Evolutionary conservation across 2,888 invertebrate genomes (phyloP).

Genomic region (Eupithecia vulgata): DNA sequence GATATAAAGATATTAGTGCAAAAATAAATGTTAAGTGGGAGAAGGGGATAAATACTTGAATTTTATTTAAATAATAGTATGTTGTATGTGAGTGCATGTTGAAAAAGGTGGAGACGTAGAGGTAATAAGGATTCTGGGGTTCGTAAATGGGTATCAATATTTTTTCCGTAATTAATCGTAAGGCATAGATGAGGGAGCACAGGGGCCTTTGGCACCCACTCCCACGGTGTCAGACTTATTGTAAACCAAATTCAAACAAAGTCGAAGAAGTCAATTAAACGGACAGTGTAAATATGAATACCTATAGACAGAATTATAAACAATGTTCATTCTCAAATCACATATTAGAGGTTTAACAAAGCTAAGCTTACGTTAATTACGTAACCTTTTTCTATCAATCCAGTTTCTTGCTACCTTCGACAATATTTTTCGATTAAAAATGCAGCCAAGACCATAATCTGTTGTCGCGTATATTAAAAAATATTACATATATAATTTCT

Average conservation of each 20-base stretch:
- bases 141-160: not conserved
- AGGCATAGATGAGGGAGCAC: not conserved
- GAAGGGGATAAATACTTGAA: not conserved
- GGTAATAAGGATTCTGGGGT: not conserved
- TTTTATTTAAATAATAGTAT: not conserved
- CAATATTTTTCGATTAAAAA: not conserved
- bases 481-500: not conserved
- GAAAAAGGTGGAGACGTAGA: not conserved
- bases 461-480: too few relatives aligned
- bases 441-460: not conserved
- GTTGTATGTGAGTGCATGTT: not conserved
- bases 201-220: too few relatives aligned
- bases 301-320: too few relatives aligned
- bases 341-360: not conserved
- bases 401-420: not conserved
- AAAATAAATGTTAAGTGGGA: not conserved
- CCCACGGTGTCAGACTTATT: too few relatives aligned
- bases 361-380: not conserved
- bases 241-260: too few relatives aligned
- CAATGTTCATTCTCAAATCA: too few relatives aligned
- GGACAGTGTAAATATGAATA: too few relatives aligned
- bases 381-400: not conserved
- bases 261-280: too few relatives aligned
- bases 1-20: not conserved
- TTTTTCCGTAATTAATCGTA: too few relatives aligned